Evolutionary conservation across 2,888 invertebrate genomes (phyloP).

Genomic region (Noctuana brunneofusca): DNA sequence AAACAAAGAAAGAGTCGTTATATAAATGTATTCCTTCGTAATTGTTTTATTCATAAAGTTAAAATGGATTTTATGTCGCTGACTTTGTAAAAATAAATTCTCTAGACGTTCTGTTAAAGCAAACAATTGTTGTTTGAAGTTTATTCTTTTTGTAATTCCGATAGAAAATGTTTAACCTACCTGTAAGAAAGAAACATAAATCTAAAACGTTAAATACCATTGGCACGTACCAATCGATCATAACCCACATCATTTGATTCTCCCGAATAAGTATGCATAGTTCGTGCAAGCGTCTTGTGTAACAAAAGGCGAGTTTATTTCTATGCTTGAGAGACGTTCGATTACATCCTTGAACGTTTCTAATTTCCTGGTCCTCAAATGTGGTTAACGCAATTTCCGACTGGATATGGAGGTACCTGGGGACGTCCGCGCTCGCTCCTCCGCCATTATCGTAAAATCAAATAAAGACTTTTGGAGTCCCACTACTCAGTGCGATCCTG

Average conservation of each 20-base stretch:
- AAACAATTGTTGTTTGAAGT: neutral
- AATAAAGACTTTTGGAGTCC: slow-evolving; percentile 69
- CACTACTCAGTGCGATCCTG: slow-evolving; percentile 52
- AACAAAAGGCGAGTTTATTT: slow-evolving; percentile 66
- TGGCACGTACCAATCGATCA: slow-evolving; percentile 9
- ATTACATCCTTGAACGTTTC: slow-evolving; percentile 80
- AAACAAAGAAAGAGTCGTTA: slow-evolving; percentile 16
- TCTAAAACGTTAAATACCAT: neutral
- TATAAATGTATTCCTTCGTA: slow-evolving; percentile 13
- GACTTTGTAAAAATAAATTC: slow-evolving; percentile 8
- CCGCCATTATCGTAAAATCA: slow-evolving; percentile 73
- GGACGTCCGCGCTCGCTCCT: slow-evolving; percentile 54
- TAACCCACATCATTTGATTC: slow-evolving; percentile 8
- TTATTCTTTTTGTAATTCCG: neutral
- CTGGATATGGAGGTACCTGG: slow-evolving; percentile 68
- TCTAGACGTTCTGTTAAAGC: neutral
- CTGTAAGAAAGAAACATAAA: neutral
- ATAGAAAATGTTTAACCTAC: neutral
- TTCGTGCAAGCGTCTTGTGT: slow-evolving; percentile 42
- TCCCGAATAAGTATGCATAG: slow-evolving; percentile 26
- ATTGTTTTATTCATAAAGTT: slow-evolving; percentile 22
- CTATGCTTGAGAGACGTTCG: slow-evolving; percentile 72
- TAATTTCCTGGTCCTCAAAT: slow-evolving; percentile 81
- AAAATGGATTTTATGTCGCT: neutral
- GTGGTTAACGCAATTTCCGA: slow-evolving; percentile 82